Conservation (phyloP, 1,140 invertebrate species). For the Vanessa tameamea region DNA sequence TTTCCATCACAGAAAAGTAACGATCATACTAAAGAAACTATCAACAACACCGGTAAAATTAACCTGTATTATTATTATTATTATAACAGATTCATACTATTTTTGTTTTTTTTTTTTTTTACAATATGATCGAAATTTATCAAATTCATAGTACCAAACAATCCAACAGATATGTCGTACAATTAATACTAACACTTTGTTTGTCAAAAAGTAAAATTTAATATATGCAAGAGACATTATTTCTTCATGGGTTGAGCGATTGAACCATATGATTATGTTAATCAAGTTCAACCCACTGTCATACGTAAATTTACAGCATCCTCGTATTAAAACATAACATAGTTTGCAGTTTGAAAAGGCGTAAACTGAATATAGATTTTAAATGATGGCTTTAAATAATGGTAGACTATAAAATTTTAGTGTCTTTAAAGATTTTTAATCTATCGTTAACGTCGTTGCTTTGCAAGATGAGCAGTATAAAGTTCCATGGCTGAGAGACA, state of each 20-base stretch:
- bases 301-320: background rate
- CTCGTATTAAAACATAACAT: background rate
- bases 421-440: background rate
- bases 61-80: no score
- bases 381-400: no score
- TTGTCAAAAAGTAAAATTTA: background rate
- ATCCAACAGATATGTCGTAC: background rate
- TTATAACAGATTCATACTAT: no score
- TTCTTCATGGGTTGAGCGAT: conserved; percentile 13
- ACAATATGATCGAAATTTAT: no score
- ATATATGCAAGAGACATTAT: background rate
- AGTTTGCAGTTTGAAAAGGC: background rate
- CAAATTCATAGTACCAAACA: no score
- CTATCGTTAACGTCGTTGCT: background rate
- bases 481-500: background rate
- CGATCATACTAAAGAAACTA: background rate
- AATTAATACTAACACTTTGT: background rate
- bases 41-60: background rate
- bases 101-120: no score
- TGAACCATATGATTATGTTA: conserved; percentile 33
- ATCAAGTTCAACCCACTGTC: conserved; percentile 24
- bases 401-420: background rate
- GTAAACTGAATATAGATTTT: no score
- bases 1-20: background rate
- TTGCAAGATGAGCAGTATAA: conserved; percentile 1